phyloP scores from a whole-genome alignment of 1,140 invertebrate species.

The Drosophila persimilis region DNA sequence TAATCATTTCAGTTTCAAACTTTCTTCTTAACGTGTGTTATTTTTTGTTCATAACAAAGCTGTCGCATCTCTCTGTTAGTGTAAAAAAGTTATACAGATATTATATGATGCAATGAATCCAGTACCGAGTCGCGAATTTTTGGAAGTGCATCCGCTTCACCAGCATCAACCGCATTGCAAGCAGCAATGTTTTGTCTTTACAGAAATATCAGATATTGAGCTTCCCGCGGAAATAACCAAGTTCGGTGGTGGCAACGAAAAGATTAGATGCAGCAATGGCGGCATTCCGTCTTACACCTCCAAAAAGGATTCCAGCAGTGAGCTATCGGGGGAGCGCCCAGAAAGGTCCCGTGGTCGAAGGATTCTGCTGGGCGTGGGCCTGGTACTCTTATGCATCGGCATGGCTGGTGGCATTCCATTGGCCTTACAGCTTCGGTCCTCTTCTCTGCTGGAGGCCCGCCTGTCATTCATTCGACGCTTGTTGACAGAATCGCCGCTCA shows the following conservation, averaged over 20 bases:
- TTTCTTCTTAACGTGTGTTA: slow-evolving; percentile 2
- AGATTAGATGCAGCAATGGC: slow-evolving; percentile 70
- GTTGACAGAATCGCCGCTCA: slow-evolving; percentile 84
- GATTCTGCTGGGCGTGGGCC: slow-evolving; percentile 63
- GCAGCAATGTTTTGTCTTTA: slow-evolving; percentile 82
- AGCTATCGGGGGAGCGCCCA: slow-evolving; percentile 58
- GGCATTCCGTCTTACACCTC: slow-evolving; percentile 65
- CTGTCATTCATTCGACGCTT: slow-evolving; percentile 85
- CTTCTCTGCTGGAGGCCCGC: slow-evolving; percentile 85
- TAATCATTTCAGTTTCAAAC: slow-evolving; percentile 23
- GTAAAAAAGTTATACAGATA: background rate
- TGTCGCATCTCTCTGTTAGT: no score
- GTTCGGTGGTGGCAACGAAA: slow-evolving; percentile 72
- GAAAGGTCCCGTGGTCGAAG: slow-evolving; percentile 67
- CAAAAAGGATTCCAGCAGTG: slow-evolving; percentile 73
- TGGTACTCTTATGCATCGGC: slow-evolving; percentile 72
- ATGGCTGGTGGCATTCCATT: slow-evolving; percentile 84
- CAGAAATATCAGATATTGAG: slow-evolving; percentile 81
- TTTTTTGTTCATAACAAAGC: slow-evolving; percentile 27
- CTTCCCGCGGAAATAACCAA: slow-evolving; percentile 81
- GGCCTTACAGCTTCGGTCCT: slow-evolving; percentile 85
- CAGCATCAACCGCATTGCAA: slow-evolving; percentile 82
- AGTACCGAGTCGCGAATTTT: slow-evolving; percentile 77
- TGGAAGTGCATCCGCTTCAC: slow-evolving; percentile 78
- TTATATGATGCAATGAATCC: slow-evolving; percentile 70